Conservation (phyloP, 2,888 invertebrate genomes). For the Ichneumon xanthorius region DNA sequence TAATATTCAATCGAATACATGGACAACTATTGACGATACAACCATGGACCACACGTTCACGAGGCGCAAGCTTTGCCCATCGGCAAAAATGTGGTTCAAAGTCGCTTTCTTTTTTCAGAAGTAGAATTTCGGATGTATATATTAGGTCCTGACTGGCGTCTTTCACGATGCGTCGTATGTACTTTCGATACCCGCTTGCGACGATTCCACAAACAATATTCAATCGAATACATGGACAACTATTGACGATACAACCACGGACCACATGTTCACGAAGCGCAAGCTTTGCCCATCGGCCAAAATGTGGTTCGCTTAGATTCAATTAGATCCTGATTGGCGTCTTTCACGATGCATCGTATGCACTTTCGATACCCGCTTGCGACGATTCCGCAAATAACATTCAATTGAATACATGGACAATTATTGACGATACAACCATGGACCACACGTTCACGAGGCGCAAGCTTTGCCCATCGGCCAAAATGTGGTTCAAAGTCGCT, state of each 20-base stretch:
- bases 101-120: conserved; percentile 6
- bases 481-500: conserved; percentile 5
- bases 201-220: no score
- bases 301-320: no score
- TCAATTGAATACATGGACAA: neutral
- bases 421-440: no score
- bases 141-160: conserved; percentile 30
- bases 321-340: no score
- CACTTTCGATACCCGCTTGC: neutral
- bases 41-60: neutral
- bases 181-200: no score
- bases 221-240: no score
- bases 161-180: no score
- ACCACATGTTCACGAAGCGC: no score
- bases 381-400: neutral
- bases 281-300: no score
- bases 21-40: no score
- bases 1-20: neutral
- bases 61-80: neutral
- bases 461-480: neutral
- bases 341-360: neutral
- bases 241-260: no score
- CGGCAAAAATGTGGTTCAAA: neutral
- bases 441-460: neutral
- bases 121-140: conserved; percentile 28